Percentiles rank a stretch among this genome's conserved stretches.
phyloP scores from a whole-genome alignment of 2,888 invertebrate genomes.

The Cataglyphis albicans region DNA sequence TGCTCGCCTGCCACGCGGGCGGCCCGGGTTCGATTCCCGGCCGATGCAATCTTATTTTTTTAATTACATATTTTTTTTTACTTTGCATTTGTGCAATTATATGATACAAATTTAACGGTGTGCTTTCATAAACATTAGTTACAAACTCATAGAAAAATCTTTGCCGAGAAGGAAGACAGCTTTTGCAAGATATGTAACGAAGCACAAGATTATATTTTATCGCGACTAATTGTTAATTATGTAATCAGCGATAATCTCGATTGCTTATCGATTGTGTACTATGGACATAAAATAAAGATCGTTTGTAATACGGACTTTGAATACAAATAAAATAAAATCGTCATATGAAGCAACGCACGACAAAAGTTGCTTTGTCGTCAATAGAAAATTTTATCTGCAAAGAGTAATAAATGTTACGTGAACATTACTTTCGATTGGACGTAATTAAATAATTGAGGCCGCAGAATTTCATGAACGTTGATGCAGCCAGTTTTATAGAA shows the following conservation, averaged over 20 bases:
- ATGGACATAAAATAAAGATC: not conserved
- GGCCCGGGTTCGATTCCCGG: constrained; percentile 79
- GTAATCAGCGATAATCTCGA: not conserved
- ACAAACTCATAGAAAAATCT: too few species aligned
- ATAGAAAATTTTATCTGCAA: not conserved
- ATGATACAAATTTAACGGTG: not conserved
- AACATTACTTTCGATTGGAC: not conserved
- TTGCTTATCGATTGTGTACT: not conserved
- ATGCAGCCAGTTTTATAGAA: not conserved
- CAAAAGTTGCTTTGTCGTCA: not conserved
- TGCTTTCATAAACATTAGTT: not conserved
- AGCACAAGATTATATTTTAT: not conserved
- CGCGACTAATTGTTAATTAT: not conserved
- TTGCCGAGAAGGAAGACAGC: too few species aligned
- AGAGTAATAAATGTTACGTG: not conserved
- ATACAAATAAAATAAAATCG: not conserved
- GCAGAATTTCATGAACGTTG: not conserved
- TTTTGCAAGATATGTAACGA: not conserved
- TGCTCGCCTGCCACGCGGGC: constrained; percentile 84
- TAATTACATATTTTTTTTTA: not conserved
- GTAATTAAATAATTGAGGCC: not conserved
- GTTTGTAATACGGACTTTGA: not conserved
- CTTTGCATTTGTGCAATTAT: not conserved
- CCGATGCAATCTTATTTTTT: constrained; percentile 74
- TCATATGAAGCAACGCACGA: not conserved